phyloP scores from a whole-genome alignment of 2,797 vertebrate species.

The Myripristis murdjan region DNA sequence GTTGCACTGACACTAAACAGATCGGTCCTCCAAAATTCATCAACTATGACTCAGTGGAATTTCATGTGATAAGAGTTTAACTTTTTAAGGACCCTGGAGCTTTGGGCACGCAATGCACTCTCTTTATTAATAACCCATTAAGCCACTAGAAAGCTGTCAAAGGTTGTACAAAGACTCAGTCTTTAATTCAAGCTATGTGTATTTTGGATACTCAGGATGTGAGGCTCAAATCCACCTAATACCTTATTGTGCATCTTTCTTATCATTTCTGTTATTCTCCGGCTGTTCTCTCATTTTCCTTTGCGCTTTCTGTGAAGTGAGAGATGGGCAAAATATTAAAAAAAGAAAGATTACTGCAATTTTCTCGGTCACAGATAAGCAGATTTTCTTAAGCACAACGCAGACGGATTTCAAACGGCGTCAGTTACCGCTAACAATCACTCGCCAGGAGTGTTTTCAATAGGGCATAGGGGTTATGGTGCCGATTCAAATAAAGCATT shows the following conservation, averaged over 20 bases:
- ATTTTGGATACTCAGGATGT: neutral
- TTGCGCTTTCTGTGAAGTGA: neutral
- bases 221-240: constrained; percentile 9
- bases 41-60: constrained; percentile 46
- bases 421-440: constrained; percentile 24
- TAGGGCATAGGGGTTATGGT: constrained; percentile 27
- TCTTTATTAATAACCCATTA: constrained; percentile 23
- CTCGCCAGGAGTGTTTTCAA: constrained; percentile 28
- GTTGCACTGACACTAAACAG: neutral
- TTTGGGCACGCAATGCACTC: constrained; percentile 18
- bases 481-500: constrained; percentile 45
- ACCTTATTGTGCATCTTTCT: neutral
- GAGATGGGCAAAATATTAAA: neutral
- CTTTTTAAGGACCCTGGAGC: constrained; percentile 17
- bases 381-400: constrained; percentile 35
- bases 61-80: constrained; percentile 20
- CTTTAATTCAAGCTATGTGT: neutral
- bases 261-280: constrained; percentile 5
- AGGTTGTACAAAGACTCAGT: neutral
- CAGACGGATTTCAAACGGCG: constrained; percentile 51
- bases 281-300: too few relatives aligned
- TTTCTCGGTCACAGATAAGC: constrained; percentile 25
- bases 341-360: constrained; percentile 31
- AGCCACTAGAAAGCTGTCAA: neutral
- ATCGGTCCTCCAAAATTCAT: constrained; percentile 23